Evolutionary conservation across 2,113 vertebrate genomes (phyloP).

Genomic region (Pterocles burchelli): DNA sequence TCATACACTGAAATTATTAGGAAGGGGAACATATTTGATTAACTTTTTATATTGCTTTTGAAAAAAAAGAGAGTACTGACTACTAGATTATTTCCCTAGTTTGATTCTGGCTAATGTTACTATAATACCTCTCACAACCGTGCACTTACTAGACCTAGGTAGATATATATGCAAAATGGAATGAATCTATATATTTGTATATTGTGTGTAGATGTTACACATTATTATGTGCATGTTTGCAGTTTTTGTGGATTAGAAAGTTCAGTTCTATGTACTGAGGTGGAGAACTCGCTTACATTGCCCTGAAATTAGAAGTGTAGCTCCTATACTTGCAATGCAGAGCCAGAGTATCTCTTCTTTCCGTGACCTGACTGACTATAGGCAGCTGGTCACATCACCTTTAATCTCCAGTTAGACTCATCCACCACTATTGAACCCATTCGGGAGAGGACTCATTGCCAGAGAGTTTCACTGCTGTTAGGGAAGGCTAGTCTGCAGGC

Average conservation of each 20-base stretch:
- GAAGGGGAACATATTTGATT: not conserved
- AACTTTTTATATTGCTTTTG: not conserved
- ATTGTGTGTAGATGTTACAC: not conserved
- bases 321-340: not conserved
- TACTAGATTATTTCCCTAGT: not conserved
- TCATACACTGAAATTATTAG: not conserved
- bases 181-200: not conserved
- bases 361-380: not conserved
- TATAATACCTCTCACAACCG: not conserved
- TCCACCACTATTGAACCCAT: not conserved
- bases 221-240: not conserved
- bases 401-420: not conserved
- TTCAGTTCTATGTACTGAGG: not conserved
- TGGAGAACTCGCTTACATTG: not conserved
- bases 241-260: not conserved
- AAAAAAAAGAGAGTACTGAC: not conserved
- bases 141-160: not conserved
- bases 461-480: not conserved
- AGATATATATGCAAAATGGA: not conserved
- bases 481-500: not conserved
- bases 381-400: not conserved
- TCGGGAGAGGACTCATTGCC: not conserved
- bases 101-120: not conserved
- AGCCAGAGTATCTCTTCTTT: not conserved
- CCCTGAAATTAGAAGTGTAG: not conserved